Evolutionary conservation across 2,888 invertebrate genomes (phyloP).

Genomic region (Leptodirus hochenwartii): DNA sequence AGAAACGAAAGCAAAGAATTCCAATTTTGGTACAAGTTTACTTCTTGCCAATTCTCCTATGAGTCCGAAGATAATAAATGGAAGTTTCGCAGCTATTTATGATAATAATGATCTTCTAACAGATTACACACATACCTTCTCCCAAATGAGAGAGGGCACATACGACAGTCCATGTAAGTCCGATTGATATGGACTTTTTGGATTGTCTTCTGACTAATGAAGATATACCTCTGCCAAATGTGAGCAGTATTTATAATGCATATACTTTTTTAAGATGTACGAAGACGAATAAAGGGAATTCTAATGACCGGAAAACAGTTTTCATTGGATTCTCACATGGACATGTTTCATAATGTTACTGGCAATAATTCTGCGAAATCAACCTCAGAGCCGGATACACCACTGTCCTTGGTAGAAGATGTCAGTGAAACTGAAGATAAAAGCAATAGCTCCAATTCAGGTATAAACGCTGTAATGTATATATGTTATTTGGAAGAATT

Average conservation of each 20-base stretch:
- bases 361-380: slow-evolving; percentile 20
- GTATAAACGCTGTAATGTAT: no score
- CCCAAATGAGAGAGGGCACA: slow-evolving; percentile 48
- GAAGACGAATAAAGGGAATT: slow-evolving; percentile 71
- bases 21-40: slow-evolving; percentile 83
- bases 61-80: slow-evolving; percentile 93
- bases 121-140: slow-evolving; percentile 53
- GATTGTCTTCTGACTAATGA: no score
- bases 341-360: slow-evolving; percentile 64
- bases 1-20: slow-evolving; percentile 71
- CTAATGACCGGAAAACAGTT: slow-evolving; percentile 82
- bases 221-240: no score
- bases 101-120: slow-evolving; percentile 58
- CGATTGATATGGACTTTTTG: background rate
- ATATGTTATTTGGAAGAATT: no score
- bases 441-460: slow-evolving; percentile 13
- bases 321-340: slow-evolving; percentile 80
- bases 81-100: slow-evolving; percentile 81
- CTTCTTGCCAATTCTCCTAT: slow-evolving; percentile 87
- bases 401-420: slow-evolving; percentile 21
- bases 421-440: slow-evolving; percentile 19
- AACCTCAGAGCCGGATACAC: slow-evolving; percentile 15
- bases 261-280: slow-evolving; percentile 43
- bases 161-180: slow-evolving; percentile 58
- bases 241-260: no score